These are phyloP conservation scores for Trichopoda pennipes DNA, from an alignment of 2,888 invertebrate species.

Conservation along the genomic window DNA sequence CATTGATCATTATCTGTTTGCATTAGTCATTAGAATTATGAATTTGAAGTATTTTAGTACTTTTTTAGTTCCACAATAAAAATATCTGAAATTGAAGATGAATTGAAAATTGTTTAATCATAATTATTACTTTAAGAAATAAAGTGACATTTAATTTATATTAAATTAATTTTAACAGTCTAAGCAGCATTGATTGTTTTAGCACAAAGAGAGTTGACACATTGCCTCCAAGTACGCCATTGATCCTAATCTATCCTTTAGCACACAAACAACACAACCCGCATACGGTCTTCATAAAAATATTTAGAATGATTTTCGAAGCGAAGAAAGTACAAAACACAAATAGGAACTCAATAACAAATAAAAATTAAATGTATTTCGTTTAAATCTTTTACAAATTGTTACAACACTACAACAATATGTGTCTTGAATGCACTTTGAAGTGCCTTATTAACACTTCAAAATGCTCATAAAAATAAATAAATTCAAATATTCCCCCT, in stretches of 20 bases:
- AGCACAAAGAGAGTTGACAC: no score
- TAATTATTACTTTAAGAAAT: no score
- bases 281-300: neutral
- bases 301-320: neutral
- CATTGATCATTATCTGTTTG: conserved; percentile 28
- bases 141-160: no score
- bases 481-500: conserved; percentile 22
- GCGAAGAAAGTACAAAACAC: neutral
- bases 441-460: conserved; percentile 65
- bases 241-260: neutral
- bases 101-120: no score
- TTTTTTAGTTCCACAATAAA: no score
- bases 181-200: no score
- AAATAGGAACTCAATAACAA: conserved; percentile 19
- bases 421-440: conserved; percentile 20
- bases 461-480: conserved; percentile 55
- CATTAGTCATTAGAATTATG: neutral
- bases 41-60: neutral
- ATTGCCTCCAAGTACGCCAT: neutral
- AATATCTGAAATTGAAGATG: no score
- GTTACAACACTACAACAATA: conserved; percentile 35
- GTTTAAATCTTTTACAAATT: conserved; percentile 54
- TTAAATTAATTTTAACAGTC: no score
- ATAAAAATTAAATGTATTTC: conserved; percentile 32
- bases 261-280: neutral